Evolutionary conservation across 2,797 vertebrate species (phyloP).

Genomic region (Meriones psammophilus): DNA sequence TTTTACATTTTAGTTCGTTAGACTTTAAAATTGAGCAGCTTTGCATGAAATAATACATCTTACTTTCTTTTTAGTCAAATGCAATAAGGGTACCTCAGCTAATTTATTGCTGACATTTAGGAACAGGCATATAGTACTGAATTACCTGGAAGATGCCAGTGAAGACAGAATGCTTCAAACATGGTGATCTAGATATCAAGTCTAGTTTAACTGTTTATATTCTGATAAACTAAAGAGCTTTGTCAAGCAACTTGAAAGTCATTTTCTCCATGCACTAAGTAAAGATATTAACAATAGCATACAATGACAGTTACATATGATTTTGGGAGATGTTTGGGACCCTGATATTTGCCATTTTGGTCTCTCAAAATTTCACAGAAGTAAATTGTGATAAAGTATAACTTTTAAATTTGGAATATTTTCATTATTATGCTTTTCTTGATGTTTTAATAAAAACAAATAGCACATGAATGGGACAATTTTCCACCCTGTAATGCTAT

Average conservation of each 20-base stretch:
- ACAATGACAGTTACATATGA: background rate
- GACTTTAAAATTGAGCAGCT: conserved; percentile 27
- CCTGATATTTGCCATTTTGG: conserved; percentile 5
- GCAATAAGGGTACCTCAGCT: background rate
- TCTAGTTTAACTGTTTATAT: background rate
- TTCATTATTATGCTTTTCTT: background rate
- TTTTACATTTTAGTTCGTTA: conserved; percentile 46
- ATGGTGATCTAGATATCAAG: background rate
- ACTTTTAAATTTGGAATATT: background rate
- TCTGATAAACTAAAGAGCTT: background rate
- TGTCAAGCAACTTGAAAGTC: background rate
- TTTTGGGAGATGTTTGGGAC: background rate
- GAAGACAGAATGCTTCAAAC: conserved; percentile 18
- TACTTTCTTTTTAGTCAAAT: conserved; percentile 46
- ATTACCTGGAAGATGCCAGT: background rate
- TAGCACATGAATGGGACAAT: background rate
- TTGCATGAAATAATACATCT: conserved; percentile 25
- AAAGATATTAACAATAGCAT: background rate
- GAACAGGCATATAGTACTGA: background rate
- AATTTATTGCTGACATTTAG: conserved; percentile 39
- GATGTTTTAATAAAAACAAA: conserved; percentile 26
- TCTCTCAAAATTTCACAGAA: conserved; percentile 17
- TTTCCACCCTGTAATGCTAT: conserved; percentile 7
- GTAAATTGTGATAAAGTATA: background rate
- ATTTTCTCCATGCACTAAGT: background rate